Percentiles rank a stretch among this genome's conserved stretches.
These are phyloP conservation scores for Dicrostonyx torquatus DNA, from an alignment of 2,797 vertebrate genomes.

Conservation along the genomic window DNA sequence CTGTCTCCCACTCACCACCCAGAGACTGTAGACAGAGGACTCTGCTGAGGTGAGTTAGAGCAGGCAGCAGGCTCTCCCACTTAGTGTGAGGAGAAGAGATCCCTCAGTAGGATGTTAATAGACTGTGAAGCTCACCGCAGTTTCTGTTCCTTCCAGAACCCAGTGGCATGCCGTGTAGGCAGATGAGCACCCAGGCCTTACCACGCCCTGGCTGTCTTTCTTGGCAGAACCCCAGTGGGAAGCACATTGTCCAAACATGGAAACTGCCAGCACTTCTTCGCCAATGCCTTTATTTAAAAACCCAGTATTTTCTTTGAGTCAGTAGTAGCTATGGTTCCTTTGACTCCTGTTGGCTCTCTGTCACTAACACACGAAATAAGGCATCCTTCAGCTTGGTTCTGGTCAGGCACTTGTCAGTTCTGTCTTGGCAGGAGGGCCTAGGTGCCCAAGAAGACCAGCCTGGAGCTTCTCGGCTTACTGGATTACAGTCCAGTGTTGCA, in stretches of 20 bases:
- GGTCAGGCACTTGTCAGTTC: conserved; percentile 35
- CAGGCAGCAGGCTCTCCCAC: background rate
- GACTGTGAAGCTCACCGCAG: background rate
- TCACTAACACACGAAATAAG: background rate
- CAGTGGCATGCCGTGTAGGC: background rate
- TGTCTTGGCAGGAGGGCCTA: background rate
- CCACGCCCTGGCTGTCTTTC: background rate
- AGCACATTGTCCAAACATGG: too few relatives aligned
- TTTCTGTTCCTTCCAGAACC: background rate
- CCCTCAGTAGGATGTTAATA: background rate
- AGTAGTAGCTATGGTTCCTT: background rate
- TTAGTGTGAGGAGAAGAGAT: background rate
- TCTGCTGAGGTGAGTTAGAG: background rate
- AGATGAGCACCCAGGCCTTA: background rate
- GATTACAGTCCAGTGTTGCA: background rate
- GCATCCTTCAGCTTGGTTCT: background rate
- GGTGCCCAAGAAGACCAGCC: conserved; percentile 19
- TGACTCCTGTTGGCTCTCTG: background rate
- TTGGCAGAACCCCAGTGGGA: background rate
- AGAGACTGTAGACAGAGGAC: background rate
- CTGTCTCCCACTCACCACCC: background rate
- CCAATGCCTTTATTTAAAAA: background rate
- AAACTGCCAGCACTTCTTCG: background rate
- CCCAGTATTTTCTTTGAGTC: background rate
- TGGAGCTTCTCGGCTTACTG: conserved; percentile 29